These are phyloP conservation scores for Andricus grossulariae DNA, from an alignment of 1,140 invertebrate genomes.

Conservation along the genomic window DNA sequence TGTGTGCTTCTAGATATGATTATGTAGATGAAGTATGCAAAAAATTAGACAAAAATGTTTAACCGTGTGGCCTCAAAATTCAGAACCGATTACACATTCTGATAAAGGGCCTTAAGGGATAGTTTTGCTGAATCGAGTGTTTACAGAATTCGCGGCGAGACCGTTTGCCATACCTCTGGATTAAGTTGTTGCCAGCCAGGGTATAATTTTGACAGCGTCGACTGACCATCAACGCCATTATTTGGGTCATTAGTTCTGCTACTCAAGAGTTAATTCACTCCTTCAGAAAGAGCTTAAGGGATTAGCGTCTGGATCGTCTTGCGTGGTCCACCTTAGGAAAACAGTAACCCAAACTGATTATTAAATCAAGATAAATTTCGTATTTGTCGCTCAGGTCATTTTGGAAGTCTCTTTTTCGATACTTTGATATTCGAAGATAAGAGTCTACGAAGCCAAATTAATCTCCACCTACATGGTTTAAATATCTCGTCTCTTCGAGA, in stretches of 20 bases:
- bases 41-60: too few species aligned
- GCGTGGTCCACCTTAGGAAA: slow-evolving; percentile 1
- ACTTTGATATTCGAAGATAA: background rate
- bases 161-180: slow-evolving; percentile 43
- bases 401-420: slow-evolving; percentile 21
- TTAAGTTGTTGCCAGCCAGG: slow-evolving; percentile 43
- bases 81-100: too few species aligned
- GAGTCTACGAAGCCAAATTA: too few species aligned
- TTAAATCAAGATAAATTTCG: slow-evolving; percentile 58
- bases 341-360: slow-evolving; percentile 39
- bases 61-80: too few species aligned
- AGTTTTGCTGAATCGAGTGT: too few species aligned
- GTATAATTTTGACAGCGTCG: slow-evolving; percentile 42
- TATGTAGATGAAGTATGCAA: too few species aligned
- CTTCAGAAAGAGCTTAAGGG: slow-evolving; percentile 5
- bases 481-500: too few species aligned
- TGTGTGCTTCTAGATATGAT: too few species aligned
- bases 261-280: background rate
- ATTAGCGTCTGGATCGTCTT: background rate
- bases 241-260: slow-evolving; percentile 3
- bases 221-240: slow-evolving; percentile 5
- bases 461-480: too few species aligned
- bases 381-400: slow-evolving; percentile 46
- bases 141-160: slow-evolving; percentile 3
- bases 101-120: too few species aligned